Conservation (phyloP, 2,888 invertebrate species). For the Byasa hedistus region DNA sequence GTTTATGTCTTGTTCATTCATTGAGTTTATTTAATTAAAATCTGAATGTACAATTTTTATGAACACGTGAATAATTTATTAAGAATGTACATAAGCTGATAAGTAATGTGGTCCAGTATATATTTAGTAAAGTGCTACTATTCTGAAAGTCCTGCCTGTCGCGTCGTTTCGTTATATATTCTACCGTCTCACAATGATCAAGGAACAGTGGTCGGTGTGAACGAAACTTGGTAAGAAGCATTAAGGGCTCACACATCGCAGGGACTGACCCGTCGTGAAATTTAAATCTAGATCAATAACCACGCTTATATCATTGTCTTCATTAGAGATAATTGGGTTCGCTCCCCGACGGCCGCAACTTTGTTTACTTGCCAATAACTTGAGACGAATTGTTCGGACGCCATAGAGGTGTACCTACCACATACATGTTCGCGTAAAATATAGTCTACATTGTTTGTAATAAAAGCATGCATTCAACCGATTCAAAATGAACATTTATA, state of each 20-base stretch:
- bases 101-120: too few relatives aligned
- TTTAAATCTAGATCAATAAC: slow-evolving; percentile 81
- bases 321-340: slow-evolving; percentile 81
- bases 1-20: too few relatives aligned
- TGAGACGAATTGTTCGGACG: slow-evolving; percentile 76
- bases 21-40: too few relatives aligned
- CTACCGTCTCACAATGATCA: slow-evolving; percentile 47
- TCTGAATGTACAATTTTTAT: too few relatives aligned
- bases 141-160: too few relatives aligned
- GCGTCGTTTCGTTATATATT: too few relatives aligned
- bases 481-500: too few relatives aligned
- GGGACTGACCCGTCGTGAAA: slow-evolving; percentile 81
- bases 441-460: too few relatives aligned
- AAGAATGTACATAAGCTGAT: too few relatives aligned
- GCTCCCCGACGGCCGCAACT: slow-evolving; percentile 74
- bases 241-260: slow-evolving; percentile 77
- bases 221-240: slow-evolving; percentile 74
- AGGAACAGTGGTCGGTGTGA: slow-evolving; percentile 41
- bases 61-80: too few relatives aligned
- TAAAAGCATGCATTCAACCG: too few relatives aligned
- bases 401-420: slow-evolving; percentile 31
- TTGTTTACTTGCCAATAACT: slow-evolving; percentile 77
- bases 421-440: neutral
- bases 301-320: slow-evolving; percentile 81
- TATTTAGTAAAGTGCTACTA: too few relatives aligned